Evolutionary conservation across 2,797 vertebrate genomes (phyloP), one percentile per base, ranked within the genome.

Genomic region (Mormyrus hasselquistii): DNA sequence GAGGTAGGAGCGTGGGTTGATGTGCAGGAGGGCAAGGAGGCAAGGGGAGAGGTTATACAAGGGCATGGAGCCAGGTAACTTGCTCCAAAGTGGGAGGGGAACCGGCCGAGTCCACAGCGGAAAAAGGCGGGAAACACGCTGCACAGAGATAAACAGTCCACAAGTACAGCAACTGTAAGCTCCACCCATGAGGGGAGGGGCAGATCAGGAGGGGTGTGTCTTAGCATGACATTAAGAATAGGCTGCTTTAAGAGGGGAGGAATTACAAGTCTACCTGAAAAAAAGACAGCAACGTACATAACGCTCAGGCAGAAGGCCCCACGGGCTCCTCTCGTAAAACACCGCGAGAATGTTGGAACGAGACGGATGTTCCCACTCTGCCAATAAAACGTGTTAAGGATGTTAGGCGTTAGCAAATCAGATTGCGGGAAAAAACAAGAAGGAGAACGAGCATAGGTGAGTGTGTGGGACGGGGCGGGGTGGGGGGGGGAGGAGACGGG

Each of bases 1-100:
- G 53, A 55, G 53, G 90, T 92, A 89, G 92, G 94, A 93, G 90
- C 88, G 89, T 90, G 91, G 92, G 91, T 90, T 91, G 90, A 92
- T 90, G 62, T 89, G 87, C 89, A 52, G 88, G 92, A 92, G 87
- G 62, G 90, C n/a, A 50, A 84, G 85, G 29, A 86, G 85, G 50
- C 85, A 86, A 86, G 50, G 25, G 50, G 53, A 14, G 50, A 19
- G 85, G 85, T 86, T 86, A 86, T 38, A 86, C 25, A 16, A 25
- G 83, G 22, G 52, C 6, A 10, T 9, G 52, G 85, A 55, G 50
- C 53, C 85, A 6, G 14, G 16, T 16, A 29, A 55, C 12, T 4
- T 38, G 25, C 85, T 55, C 22, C 50, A 29, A 16, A 52, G 22
- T 6, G 25, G 22, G 5, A 22, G 47, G 22, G 47, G n/a, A 49